A percentile compares a stretch with the other conserved stretches of the same genome.
These are phyloP conservation scores for Chloroclystis v-ata DNA, from an alignment of 2,888 invertebrate species.

Conservation along the genomic window DNA sequence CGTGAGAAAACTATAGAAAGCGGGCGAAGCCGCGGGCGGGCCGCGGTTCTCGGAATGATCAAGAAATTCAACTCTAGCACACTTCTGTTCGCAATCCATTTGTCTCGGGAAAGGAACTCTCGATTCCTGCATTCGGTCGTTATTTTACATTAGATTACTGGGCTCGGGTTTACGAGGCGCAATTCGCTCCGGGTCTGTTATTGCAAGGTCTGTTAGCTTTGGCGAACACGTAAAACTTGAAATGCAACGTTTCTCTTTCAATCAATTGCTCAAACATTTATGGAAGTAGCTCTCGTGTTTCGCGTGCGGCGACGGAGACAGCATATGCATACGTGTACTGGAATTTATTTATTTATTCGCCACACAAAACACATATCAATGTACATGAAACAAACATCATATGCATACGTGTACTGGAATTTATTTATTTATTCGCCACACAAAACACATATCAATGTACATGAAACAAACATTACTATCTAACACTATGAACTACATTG, in stretches of 20 bases:
- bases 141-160: constrained; percentile 18
- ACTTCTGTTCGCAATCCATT: constrained; percentile 5
- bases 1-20: too few relatives aligned
- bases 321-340: not conserved
- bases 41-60: constrained; percentile 35
- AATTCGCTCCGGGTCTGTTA: constrained; percentile 25
- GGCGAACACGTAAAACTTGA: constrained; percentile 30
- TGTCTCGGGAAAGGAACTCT: constrained; percentile 7
- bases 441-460: too few relatives aligned
- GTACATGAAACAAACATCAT: too few relatives aligned
- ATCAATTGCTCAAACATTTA: constrained; percentile 40
- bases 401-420: too few relatives aligned
- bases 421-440: too few relatives aligned
- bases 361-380: not conserved
- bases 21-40: constrained; percentile 37
- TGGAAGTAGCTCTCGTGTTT: constrained; percentile 33
- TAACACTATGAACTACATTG: too few relatives aligned
- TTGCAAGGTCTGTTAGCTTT: constrained; percentile 19
- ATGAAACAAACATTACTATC: too few relatives aligned
- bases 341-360: too few relatives aligned
- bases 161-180: constrained; percentile 14
- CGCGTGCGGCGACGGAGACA: constrained; percentile 1
- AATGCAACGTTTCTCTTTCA: constrained; percentile 49
- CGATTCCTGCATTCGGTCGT: constrained; percentile 1
- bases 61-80: not conserved